Conservation (phyloP, 1,140 invertebrate genomes). For the Archegozetes longisetosus region DNA sequence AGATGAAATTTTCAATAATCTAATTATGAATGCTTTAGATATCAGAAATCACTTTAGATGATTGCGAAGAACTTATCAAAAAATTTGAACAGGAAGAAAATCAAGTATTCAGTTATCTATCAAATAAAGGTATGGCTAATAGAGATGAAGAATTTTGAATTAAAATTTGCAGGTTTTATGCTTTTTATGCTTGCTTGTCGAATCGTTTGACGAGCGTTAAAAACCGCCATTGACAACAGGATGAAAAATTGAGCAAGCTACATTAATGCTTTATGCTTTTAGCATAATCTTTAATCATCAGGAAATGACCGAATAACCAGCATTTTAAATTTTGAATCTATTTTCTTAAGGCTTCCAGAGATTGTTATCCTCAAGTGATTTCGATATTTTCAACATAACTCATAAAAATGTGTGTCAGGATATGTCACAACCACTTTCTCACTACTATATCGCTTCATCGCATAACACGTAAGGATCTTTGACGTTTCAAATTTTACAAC, state of each 20-base stretch:
- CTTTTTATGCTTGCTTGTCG: no score
- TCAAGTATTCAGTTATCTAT: conserved; percentile 24
- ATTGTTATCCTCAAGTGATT: conserved; percentile 29
- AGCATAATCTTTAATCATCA: no score
- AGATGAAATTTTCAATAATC: no score
- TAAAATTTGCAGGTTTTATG: no score
- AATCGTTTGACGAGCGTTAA: no score
- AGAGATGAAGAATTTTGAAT: background rate
- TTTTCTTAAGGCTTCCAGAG: conserved; percentile 32
- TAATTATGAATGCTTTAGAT: no score
- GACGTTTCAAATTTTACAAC: no score
- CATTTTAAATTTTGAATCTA: no score
- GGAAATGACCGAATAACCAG: no score
- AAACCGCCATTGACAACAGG: no score
- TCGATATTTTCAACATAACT: conserved; percentile 29
- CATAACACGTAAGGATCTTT: conserved; percentile 52
- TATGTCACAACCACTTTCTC: conserved; percentile 41
- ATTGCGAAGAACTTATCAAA: conserved; percentile 28
- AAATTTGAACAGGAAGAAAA: conserved; percentile 27
- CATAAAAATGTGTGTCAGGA: conserved; percentile 37
- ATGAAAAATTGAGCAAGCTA: no score
- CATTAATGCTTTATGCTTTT: no score
- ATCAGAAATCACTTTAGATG: conserved; percentile 22
- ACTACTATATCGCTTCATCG: conserved; percentile 48
- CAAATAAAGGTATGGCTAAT: conserved; percentile 22